Evolutionary conservation across 2,888 invertebrate species (phyloP), one percentile per base, ranked within the genome.

Genomic region (Polylopha cassiicola): DNA sequence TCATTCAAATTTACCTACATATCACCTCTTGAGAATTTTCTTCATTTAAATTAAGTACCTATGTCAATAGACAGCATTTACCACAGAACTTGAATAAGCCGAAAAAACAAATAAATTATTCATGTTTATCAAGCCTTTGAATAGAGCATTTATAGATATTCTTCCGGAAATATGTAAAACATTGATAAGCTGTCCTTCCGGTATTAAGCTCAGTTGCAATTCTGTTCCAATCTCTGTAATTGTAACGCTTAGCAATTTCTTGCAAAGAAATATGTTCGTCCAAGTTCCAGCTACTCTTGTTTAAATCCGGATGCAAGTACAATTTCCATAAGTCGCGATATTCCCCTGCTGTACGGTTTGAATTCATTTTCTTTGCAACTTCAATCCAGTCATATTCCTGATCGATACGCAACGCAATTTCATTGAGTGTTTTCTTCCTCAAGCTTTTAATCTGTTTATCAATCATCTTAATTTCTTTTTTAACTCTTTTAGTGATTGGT

Each of bases 341-440:
- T 6, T 32, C 32, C 17, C 23, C 23, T n/a, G 32, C 9, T 11
- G 10, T 17, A 2, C 32, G 32, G 10, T 17, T 32, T 4, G 23
- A 15, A 16, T 23, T 32, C 3, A 32, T n/a, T 2, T 5, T 23
- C 6, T 8, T 11, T 7, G 32, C 32, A 4, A 32, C 32, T 23
- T 10, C 17, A 3, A 8, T 23, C 32, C 32, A 32, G 15, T 32
- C 23, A 17, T 32, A 32, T 3, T 23, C 23, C n/a, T 32, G 15
- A 4, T n/a, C n/a, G n/a, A n/a, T n/a, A n/a, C n/a, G n/a, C n/a
- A 17, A n/a, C 10, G 15, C 4, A 17, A 16, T 8, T 11, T 23
- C 11, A 7, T 22, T 22, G n/a, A 32, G n/a, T 15, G 32, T 23
- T 4, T 23, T 11, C 4, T 23, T n/a, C 15, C 16, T 16, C 8